Base-by-base conservation (phyloP, 2,888 invertebrate species). In the Apantesis nais region DNA sequence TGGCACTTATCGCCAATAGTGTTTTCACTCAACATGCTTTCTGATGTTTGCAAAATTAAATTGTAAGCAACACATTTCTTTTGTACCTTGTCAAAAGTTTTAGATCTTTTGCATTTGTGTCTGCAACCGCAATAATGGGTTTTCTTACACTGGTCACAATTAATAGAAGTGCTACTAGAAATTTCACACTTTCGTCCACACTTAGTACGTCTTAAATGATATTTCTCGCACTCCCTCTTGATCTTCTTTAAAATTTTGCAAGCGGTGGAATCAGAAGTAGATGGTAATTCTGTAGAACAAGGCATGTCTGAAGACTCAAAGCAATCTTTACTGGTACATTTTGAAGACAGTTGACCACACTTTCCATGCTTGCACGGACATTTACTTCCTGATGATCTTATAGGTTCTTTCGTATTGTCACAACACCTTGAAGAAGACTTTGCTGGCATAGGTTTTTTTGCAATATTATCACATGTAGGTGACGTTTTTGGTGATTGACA, bases 11-110 rank as follows among this genome's bases (percentile, higher is more conserved):
- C 80, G 52, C 80, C 81, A 7, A 79, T 70, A 0, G 86, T 80
- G 41, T 92, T 92, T 68, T 94, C 93, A 69, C 92, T 91, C 2
- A 90, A 73, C 76, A 93, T 75, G 73, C 93, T 93, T 55, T 95
- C 95, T 0, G 94, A 93, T 14, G 93, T 91, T 78, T 95, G 93
- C 67, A 95, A 84, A n/a, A 95, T 93, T 62, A 95, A 83, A 77
- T 95, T 95, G 79, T 95, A 95, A 14, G 95, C 95, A 0, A 95
- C 86, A 62, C 92, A 89, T 78, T 91, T 93, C 73, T 92, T 93
- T 71, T 88, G 89, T 0, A 79, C 34, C 72, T 91, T 93, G 14
- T 93, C 93, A 7, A 77, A 76, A 1, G 74, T 79, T 79, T 89
- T 93, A 5, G 84, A 74, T 70, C 80, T 78, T 79, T 89, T 92